Evolutionary conservation across 2,797 vertebrate species (phyloP).

Genomic region (Oceanodroma leucorhoa): DNA sequence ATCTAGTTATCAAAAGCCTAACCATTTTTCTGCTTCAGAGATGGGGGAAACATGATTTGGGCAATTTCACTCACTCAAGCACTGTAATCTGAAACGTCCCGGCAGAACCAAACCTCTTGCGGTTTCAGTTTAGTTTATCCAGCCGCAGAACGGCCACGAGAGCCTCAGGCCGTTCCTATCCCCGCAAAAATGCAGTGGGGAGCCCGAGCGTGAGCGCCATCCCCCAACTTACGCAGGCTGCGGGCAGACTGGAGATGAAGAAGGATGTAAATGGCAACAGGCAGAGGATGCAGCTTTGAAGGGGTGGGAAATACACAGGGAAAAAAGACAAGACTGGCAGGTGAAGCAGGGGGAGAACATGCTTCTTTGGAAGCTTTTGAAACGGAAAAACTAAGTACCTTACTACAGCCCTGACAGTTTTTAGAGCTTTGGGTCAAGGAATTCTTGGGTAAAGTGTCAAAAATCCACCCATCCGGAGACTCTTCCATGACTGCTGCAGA

Average conservation of each 20-base stretch:
- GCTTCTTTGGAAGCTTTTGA: not conserved
- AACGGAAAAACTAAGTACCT: not conserved
- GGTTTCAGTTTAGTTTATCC: not conserved
- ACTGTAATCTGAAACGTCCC: not conserved
- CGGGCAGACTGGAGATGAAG: not conserved
- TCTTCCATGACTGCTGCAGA: not conserved
- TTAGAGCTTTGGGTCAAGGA: not conserved
- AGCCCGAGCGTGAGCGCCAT: rapidly evolving
- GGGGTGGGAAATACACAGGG: rapidly evolving
- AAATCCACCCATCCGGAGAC: not conserved
- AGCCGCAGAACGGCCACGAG: rapidly evolving
- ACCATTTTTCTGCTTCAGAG: not conserved
- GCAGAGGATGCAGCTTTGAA: not conserved
- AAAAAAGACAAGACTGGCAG: not conserved
- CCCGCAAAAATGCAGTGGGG: rapidly evolving
- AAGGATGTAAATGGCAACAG: not conserved
- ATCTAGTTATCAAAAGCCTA: not conserved
- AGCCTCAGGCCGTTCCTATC: not conserved
- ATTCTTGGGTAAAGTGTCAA: not conserved
- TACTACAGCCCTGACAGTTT: not conserved
- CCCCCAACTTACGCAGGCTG: rapidly evolving
- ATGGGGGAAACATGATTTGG: not conserved
- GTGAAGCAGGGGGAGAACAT: not conserved
- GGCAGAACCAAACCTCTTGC: not conserved
- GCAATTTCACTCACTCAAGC: not conserved